Conservation (phyloP, 2,113 vertebrate genomes). For the Taxidea taxus region DNA sequence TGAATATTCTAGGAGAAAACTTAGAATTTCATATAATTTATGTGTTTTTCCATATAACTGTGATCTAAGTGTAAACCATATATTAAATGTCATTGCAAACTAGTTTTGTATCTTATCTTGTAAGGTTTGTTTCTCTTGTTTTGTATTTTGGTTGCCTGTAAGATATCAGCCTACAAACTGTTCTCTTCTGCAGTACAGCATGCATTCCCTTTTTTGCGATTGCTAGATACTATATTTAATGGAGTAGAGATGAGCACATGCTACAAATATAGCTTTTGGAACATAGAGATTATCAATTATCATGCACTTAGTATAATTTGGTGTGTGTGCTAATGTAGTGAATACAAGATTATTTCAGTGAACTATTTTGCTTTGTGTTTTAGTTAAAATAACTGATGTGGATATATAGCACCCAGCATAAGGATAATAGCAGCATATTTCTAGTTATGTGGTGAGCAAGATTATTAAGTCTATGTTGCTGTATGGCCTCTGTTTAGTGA, state of each 20-base stretch:
- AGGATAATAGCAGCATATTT: neutral
- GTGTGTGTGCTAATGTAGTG: conserved; percentile 32
- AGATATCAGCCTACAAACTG: neutral
- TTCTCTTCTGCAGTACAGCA: fast-evolving
- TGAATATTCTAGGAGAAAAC: conserved; percentile 37
- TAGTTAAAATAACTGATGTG: neutral
- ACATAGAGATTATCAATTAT: neutral
- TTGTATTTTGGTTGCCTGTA: neutral
- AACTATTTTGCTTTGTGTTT: neutral
- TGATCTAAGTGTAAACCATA: conserved; percentile 16
- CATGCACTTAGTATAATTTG: neutral
- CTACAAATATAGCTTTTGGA: neutral
- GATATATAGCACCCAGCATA: neutral
- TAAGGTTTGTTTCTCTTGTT: neutral
- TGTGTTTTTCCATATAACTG: neutral
- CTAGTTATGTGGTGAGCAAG: neutral
- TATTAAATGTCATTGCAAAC: conserved; percentile 25
- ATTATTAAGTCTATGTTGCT: neutral
- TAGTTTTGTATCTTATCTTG: neutral
- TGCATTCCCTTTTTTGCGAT: neutral
- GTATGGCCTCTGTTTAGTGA: neutral
- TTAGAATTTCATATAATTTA: conserved; percentile 10
- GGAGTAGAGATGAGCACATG: neutral
- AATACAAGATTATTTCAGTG: conserved; percentile 56
- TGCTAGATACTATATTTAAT: neutral